These are phyloP conservation scores for Andrena bicolor DNA, from an alignment of 2,888 invertebrate species.

Conservation along the genomic window DNA sequence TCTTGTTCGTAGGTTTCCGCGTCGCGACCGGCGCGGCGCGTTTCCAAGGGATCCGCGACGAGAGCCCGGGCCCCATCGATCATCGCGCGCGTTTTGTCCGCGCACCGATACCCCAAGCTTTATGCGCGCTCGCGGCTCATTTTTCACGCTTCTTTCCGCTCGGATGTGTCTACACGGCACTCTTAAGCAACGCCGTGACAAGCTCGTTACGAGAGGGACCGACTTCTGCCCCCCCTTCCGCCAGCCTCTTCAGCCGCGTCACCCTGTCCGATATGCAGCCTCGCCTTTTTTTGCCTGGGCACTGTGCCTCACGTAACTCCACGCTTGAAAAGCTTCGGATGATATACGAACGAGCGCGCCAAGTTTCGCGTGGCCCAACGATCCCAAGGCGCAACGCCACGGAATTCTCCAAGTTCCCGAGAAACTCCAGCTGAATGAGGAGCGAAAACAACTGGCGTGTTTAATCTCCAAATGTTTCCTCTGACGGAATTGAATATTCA, in stretches of 20 bases:
- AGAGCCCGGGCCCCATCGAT: constrained; percentile 64
- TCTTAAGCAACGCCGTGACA: constrained; percentile 69
- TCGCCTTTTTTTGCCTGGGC: not conserved
- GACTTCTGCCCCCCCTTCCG: constrained; percentile 36
- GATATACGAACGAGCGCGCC: constrained; percentile 15
- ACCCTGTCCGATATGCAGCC: constrained; percentile 8
- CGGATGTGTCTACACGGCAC: constrained; percentile 65
- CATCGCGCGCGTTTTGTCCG: constrained; percentile 65
- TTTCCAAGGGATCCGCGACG: constrained; percentile 61
- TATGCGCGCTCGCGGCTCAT: constrained; percentile 64
- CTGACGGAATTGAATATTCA: constrained; percentile 6
- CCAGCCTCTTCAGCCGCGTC: not conserved
- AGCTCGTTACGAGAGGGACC: constrained; percentile 63
- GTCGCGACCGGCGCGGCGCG: constrained; percentile 40
- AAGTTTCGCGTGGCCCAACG: not conserved
- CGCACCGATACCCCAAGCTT: constrained; percentile 60
- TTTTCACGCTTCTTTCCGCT: constrained; percentile 72
- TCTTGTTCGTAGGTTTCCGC: constrained; percentile 55
- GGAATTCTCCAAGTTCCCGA: not conserved
- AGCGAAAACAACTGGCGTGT: not conserved
- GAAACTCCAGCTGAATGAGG: not conserved
- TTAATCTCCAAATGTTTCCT: not conserved
- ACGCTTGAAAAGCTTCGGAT: constrained; percentile 1
- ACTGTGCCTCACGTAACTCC: too few species aligned
- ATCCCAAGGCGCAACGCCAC: not conserved